A percentile compares a stretch with the other conserved stretches of the same genome.
These are phyloP conservation scores for Agriopis aurantiaria DNA, from an alignment of 2,888 invertebrate species.

Conservation along the genomic window DNA sequence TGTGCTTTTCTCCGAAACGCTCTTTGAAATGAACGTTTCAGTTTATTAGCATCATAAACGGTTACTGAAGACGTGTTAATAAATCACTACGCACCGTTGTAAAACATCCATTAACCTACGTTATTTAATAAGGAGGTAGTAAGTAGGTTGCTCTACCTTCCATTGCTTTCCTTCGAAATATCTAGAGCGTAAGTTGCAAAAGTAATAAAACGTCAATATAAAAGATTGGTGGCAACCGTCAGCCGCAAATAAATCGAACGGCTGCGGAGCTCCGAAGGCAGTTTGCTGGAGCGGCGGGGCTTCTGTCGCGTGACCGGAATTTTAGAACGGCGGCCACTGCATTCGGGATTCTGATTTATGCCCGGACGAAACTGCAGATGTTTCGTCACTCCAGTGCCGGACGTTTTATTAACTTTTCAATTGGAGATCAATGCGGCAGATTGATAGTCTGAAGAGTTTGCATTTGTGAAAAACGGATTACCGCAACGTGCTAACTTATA, in stretches of 20 bases:
- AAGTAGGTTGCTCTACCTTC: constrained; percentile 23
- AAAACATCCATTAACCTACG: constrained; percentile 27
- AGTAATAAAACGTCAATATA: constrained; percentile 58
- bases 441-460: constrained; percentile 5
- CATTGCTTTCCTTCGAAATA: constrained; percentile 30
- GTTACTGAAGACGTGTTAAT: constrained; percentile 22
- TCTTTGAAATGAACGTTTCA: constrained; percentile 1
- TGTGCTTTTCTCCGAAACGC: background rate
- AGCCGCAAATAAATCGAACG: constrained; percentile 69
- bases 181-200: constrained; percentile 42
- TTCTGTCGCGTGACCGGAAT: constrained; percentile 73
- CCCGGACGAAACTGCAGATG: constrained; percentile 69
- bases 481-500: background rate
- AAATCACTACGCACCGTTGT: constrained; percentile 25
- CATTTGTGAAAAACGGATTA: background rate
- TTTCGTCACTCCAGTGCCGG: constrained; percentile 59
- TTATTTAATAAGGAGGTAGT: constrained; percentile 34
- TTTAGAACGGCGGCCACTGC: constrained; percentile 67
- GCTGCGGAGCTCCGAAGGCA: constrained; percentile 52
- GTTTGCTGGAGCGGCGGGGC: constrained; percentile 67
- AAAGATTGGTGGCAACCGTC: constrained; percentile 55
- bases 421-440: constrained; percentile 5
- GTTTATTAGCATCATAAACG: constrained; percentile 23
- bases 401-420: constrained; percentile 63
- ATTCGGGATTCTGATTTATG: constrained; percentile 75